phyloP scores from a whole-genome alignment of 2,113 vertebrate genomes.

The Rhea americana region DNA sequence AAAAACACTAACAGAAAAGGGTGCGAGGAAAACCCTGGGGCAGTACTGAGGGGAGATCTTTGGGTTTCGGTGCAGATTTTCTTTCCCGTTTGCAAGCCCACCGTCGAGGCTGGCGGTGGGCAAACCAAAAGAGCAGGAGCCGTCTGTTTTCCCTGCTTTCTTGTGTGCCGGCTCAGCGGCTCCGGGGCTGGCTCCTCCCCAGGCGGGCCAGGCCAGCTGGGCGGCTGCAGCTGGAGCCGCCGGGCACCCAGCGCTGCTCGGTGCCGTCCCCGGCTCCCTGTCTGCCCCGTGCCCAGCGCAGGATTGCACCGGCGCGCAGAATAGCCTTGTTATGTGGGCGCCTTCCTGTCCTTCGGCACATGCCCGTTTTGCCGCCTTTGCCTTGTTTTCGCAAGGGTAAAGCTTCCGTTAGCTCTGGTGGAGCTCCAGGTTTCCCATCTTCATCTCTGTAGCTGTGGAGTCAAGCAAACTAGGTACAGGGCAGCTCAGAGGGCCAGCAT shows the following conservation, averaged over 20 bases:
- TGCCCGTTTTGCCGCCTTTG: too few relatives aligned
- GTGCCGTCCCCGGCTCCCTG: not conserved
- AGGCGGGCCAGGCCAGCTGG: not conserved
- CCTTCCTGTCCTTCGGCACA: not conserved
- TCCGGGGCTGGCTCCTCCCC: not conserved
- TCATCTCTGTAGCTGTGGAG: too few relatives aligned
- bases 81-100: too few relatives aligned
- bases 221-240: slow-evolving; percentile 11
- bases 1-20: not conserved
- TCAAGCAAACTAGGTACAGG: too few relatives aligned
- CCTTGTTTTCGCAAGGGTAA: too few relatives aligned
- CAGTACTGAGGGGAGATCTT: not conserved
- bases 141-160: not conserved
- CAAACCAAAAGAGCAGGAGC: not conserved
- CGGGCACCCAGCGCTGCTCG: not conserved
- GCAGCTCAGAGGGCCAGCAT: too few relatives aligned
- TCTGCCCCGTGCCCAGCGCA: not conserved
- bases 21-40: not conserved
- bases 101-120: too few relatives aligned
- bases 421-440: too few relatives aligned
- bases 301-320: slow-evolving; percentile 19
- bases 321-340: fast-evolving
- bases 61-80: too few relatives aligned
- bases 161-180: not conserved
- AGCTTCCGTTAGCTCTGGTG: not conserved